These are phyloP conservation scores for Drosophila monieri DNA, from an alignment of 2,888 invertebrate species.

Conservation along the genomic window DNA sequence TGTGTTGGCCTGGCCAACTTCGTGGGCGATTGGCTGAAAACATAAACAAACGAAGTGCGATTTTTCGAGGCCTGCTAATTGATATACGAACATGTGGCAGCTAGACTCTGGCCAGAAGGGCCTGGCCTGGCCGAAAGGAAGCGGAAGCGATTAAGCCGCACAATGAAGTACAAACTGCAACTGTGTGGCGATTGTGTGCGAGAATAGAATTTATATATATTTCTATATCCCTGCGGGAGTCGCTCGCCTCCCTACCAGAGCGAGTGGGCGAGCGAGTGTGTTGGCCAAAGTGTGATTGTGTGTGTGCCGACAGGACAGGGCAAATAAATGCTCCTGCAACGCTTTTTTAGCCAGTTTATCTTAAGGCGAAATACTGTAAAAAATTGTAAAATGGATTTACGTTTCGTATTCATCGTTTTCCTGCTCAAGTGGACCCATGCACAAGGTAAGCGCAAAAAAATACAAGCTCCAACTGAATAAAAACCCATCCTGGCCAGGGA, in stretches of 20 bases:
- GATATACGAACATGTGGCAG: constrained; percentile 28
- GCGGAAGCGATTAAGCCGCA: constrained; percentile 23
- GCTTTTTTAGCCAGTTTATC: constrained; percentile 77
- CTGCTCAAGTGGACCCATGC: constrained; percentile 82
- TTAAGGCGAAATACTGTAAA: constrained; percentile 73
- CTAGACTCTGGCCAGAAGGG: constrained; percentile 30
- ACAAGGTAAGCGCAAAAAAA: constrained; percentile 75
- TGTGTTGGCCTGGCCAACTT: constrained; percentile 28
- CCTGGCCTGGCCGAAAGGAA: constrained; percentile 25
- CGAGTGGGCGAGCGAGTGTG: constrained; percentile 21
- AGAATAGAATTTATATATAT: constrained; percentile 12
- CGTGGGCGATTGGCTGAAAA: constrained; percentile 39
- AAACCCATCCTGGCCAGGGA: constrained; percentile 32
- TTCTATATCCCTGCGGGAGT: constrained; percentile 21
- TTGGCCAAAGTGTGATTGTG: constrained; percentile 31
- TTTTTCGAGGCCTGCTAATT: constrained; percentile 7
- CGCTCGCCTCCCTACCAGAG: background rate
- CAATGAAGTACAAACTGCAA: constrained; percentile 17
- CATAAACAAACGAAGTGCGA: constrained; percentile 42
- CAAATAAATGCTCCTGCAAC: constrained; percentile 77
- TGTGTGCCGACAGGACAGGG: constrained; percentile 49
- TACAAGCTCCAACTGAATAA: constrained; percentile 10
- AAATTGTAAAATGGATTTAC: constrained; percentile 81
- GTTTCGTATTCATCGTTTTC: constrained; percentile 81
- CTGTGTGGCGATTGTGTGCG: constrained; percentile 18